Base-by-base conservation (phyloP, 2,888 invertebrate species). In the Drosophila kuntzei region DNA sequence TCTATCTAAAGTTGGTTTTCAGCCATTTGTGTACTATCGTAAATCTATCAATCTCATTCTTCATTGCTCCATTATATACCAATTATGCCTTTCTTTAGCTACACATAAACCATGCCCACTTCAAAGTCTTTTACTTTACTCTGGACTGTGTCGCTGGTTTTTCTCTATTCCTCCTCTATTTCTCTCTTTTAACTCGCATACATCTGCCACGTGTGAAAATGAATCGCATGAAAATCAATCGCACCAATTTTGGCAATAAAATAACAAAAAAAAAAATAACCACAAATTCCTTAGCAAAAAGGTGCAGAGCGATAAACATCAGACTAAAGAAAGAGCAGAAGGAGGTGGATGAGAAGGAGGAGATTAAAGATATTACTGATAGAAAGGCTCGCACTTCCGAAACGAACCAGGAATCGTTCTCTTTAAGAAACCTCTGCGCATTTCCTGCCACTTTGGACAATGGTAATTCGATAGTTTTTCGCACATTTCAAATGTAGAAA, bases 381-480 rank as follows among this genome's bases (percentile, higher is more conserved):
- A 66, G 16, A 37, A 62, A 57, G 58, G 44, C 63, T 34, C 66
- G 63, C 60, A 82, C 85, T 82, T 82, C 88, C 82, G 87, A 87
- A 57, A 47, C 34, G 41, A 62, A 22, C 29, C 29, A 32, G 32
- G 32, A 32, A 32, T 18, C 18, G 12, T 20, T 25, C 9, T 3
- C 20, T 3, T 25, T 16, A 18, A 46, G 27, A 50, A 50, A 37
- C 20, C 61, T 55, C 41, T 69, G 83, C 71, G 64, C 83, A 88
- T 88, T 83, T 83, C 87, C 86, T 83, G 83, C 80, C 80, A 46
- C 43, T 9, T 58, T 41, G 55, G 57, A 57, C 55, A 59, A 69
- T 41, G 61, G 83, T 75, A 83, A 83, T 78, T 66, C 25, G 83
- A 83, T 88, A 88, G 89, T 86, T 84, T 88, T 84, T 88, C 78